These are phyloP conservation scores for Epizoanthus fatuus DNA, from an alignment of 92 coral and sea anemone genomes.

Conservation along the genomic window DNA sequence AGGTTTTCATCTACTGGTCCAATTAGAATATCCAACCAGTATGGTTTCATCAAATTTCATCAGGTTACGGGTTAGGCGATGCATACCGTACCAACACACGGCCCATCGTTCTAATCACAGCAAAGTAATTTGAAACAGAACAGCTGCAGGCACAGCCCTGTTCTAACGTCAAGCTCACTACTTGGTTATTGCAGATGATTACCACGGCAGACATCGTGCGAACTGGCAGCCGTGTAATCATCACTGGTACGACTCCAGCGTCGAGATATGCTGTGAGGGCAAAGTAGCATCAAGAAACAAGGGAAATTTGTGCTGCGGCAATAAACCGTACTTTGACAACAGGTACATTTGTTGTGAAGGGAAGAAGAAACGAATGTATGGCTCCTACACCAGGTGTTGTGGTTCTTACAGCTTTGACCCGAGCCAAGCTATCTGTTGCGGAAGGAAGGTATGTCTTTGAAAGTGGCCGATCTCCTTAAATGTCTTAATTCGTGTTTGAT, in stretches of 20 bases:
- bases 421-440: slow-evolving; percentile 15
- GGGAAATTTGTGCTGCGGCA: slow-evolving; percentile 33
- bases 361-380: neutral
- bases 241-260: neutral
- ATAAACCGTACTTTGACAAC: slow-evolving; percentile 1
- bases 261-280: slow-evolving; percentile 5
- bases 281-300: neutral
- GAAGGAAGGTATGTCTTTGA: neutral
- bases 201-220: too few relatives aligned
- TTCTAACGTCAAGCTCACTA: too few relatives aligned
- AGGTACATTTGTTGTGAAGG: slow-evolving; percentile 49
- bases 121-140: too few relatives aligned
- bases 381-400: slow-evolving; percentile 28
- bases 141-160: too few relatives aligned
- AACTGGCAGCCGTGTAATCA: neutral
- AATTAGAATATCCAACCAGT: too few relatives aligned
- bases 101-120: too few relatives aligned
- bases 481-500: too few relatives aligned
- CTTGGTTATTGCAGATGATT: too few relatives aligned
- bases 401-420: slow-evolving; percentile 34
- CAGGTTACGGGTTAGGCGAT: too few relatives aligned
- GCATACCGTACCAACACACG: too few relatives aligned
- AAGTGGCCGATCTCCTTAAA: neutral
- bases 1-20: too few relatives aligned
- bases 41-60: too few relatives aligned